Evolutionary conservation across 2,888 invertebrate genomes (phyloP), one percentile per base, ranked within the genome.

Genomic region (Camponotus fellah): DNA sequence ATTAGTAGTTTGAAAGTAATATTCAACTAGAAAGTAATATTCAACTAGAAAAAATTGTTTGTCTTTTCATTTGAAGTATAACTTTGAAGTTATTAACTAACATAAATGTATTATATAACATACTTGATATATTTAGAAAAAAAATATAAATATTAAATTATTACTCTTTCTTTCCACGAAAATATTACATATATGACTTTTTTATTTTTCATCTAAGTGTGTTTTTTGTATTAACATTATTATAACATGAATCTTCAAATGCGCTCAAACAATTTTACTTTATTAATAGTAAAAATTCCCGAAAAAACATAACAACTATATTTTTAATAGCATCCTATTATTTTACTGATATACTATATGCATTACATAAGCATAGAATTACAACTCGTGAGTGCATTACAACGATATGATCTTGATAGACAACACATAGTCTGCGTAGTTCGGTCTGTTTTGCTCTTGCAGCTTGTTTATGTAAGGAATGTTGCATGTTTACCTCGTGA

Each of bases 401-500:
- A 43, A 46, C 43, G 4, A 60, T 80, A 80, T 49, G 60, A 71
- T 79, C 58, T 43, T 60, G 46, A 79, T 71, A 79, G 60, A 60
- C 72, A 71, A 34, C 21, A 34, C 21, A 32, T 56, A 68, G 58
- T 76, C 53, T 40, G 37, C 34, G 34, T 37, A 34, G 60, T 69
- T 69, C 17, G 37, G 34, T 80, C 17, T 60, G 37, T 37, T 71
- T 46, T 58, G 60, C 58, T 79, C 46, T 60, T 71, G 60, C 58
- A 10, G 43, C 34, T 79, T 71, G 79, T 80, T 71, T 80, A 69
- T 71, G 37, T 71, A 80, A 71, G 72, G 74, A 71, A 80, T 12
- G 72, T 72, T 80, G 49, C 74, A 80, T 80, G 71, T 80, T 80
- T 80, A 71, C 46, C 46, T 72, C 60, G 26, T 60, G 79, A 80